phyloP scores from a whole-genome alignment of 2,797 vertebrate genomes.

The Thaleichthys pacificus region DNA sequence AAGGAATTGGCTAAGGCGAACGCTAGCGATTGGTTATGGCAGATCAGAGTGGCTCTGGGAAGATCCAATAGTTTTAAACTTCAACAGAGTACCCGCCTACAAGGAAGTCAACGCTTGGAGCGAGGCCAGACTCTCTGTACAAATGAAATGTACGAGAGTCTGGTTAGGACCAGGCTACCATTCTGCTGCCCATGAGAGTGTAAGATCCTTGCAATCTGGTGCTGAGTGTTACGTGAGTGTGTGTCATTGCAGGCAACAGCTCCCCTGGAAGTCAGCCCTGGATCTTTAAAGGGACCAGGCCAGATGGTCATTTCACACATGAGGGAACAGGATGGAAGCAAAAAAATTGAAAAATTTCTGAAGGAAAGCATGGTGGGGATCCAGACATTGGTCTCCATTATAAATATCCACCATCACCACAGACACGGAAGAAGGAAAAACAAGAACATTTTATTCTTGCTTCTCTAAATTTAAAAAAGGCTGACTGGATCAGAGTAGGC shows the following conservation, averaged over 20 bases:
- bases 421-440: constrained; percentile 58
- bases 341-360: constrained; percentile 58
- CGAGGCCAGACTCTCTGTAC: no score
- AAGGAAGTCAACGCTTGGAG: no score
- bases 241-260: constrained; percentile 6
- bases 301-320: constrained; percentile 66
- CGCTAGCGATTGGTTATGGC: no score
- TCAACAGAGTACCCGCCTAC: no score
- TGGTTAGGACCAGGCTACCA: no score
- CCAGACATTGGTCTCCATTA: constrained; percentile 67
- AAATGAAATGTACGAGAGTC: no score
- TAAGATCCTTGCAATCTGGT: constrained; percentile 30
- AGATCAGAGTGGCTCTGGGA: no score
- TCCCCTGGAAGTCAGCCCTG: constrained; percentile 22
- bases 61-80: no score
- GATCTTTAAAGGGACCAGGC: constrained; percentile 35
- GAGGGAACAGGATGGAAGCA: constrained; percentile 54
- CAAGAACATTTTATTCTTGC: constrained; percentile 67
- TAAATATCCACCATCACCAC: constrained; percentile 69
- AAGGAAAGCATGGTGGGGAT: constrained; percentile 59
- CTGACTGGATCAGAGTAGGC: constrained; percentile 43
- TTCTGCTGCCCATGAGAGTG: constrained; percentile 1
- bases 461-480: constrained; percentile 62
- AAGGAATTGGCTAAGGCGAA: no score
- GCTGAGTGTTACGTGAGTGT: constrained; percentile 16